phyloP scores from a whole-genome alignment of 2,797 vertebrate species.

The Distichodus sexfasciatus region DNA sequence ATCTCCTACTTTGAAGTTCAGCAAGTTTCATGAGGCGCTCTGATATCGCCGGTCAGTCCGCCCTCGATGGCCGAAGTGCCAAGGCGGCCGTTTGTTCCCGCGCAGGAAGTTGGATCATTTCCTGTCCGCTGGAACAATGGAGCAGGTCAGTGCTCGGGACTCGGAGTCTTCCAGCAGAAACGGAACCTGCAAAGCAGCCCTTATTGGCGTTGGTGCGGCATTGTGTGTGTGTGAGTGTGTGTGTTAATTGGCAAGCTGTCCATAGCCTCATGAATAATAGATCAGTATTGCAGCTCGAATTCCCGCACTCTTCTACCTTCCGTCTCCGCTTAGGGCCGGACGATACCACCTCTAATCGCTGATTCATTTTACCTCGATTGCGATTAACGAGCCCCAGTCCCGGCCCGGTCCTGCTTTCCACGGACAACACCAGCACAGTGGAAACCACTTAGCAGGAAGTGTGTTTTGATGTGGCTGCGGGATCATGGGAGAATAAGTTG shows the following conservation, averaged over 20 bases:
- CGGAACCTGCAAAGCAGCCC: neutral
- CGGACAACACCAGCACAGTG: neutral
- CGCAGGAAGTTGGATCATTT: slow-evolving; percentile 24
- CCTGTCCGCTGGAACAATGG: slow-evolving; percentile 34
- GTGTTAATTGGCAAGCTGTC: slow-evolving; percentile 23
- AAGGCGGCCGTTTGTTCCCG: slow-evolving; percentile 10
- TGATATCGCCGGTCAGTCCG: too few species aligned
- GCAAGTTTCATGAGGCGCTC: too few species aligned
- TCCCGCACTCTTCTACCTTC: slow-evolving; percentile 3
- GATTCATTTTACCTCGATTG: too few species aligned
- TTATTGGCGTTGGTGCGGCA: too few species aligned
- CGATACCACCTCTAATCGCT: too few species aligned
- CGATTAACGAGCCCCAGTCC: too few species aligned
- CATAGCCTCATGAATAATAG: slow-evolving; percentile 36
- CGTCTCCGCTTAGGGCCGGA: neutral
- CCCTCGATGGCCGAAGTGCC: neutral
- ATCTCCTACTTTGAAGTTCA: too few species aligned
- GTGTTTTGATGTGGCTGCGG: neutral
- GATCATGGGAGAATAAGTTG: neutral
- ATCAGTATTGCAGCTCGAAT: slow-evolving; percentile 34
- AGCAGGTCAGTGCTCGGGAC: neutral
- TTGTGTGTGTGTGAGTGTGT: neutral
- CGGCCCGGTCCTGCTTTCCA: too few species aligned
- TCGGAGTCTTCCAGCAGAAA: neutral
- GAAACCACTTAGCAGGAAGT: neutral